These are phyloP conservation scores for Paedocypris sp. DNA, from an alignment of 2,113 vertebrate species.

Conservation along the genomic window DNA sequence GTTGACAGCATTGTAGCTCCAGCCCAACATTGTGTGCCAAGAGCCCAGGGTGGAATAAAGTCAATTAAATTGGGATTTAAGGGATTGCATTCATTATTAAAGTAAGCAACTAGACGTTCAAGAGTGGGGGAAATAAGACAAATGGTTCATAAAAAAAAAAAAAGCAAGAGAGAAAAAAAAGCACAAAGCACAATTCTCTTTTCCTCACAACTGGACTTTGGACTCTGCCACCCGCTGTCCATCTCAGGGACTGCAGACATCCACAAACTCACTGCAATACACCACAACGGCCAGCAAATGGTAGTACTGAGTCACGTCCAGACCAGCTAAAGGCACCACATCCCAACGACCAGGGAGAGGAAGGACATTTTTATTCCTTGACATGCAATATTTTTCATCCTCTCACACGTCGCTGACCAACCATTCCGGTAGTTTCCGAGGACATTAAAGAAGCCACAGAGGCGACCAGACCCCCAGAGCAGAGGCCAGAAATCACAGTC, in stretches of 20 bases:
- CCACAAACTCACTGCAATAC: conserved; percentile 29
- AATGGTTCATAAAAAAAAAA: conserved; percentile 4
- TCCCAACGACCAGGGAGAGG: conserved; percentile 19
- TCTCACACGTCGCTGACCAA: conserved; percentile 51
- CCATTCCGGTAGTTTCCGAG: conserved; percentile 46
- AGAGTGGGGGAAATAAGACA: conserved; percentile 9
- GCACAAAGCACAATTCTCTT: conserved; percentile 7
- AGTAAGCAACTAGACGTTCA: conserved; percentile 46
- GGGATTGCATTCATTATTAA: conserved; percentile 55
- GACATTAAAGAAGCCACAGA: conserved; percentile 41
- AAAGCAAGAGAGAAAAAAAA: not conserved
- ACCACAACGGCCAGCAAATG: conserved; percentile 56
- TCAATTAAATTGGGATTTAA: conserved; percentile 62
- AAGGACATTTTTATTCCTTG: conserved; percentile 56
- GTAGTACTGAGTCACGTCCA: conserved; percentile 69
- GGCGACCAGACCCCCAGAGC: conserved; percentile 35
- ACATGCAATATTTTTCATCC: conserved; percentile 61
- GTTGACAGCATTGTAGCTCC: conserved; percentile 46
- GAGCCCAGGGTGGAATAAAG: conserved; percentile 46
- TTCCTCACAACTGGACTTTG: conserved; percentile 7
- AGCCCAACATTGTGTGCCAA: conserved; percentile 40
- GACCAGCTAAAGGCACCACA: conserved; percentile 34
- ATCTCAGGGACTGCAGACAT: conserved; percentile 38
- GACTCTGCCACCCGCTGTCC: conserved; percentile 57
- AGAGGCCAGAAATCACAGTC: conserved; percentile 38